Conservation (phyloP, 2,113 vertebrate species). For the Spheniscus mendiculus region DNA sequence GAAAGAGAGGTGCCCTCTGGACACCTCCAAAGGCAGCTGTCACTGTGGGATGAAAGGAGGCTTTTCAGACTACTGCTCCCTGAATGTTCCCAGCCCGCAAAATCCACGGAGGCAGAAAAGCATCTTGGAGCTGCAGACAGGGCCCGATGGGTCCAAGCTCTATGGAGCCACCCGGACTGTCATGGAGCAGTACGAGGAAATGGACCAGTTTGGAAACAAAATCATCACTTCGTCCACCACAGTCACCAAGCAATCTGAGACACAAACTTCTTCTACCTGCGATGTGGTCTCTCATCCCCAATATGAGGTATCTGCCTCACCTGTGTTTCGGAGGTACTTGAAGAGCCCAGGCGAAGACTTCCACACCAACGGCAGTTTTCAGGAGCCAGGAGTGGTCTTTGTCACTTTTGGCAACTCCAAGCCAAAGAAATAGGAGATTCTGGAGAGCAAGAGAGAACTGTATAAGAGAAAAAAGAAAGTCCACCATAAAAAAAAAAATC, state of each 20-base stretch:
- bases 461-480: not conserved
- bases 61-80: constrained; percentile 2
- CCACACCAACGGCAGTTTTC: constrained; percentile 30
- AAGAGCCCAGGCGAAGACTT: constrained; percentile 63
- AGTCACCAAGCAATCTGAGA: constrained; percentile 78
- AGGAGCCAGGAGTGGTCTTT: constrained; percentile 76
- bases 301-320: constrained; percentile 68
- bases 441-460: not conserved
- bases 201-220: constrained; percentile 79
- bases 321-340: constrained; percentile 70
- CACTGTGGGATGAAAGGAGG: constrained; percentile 37
- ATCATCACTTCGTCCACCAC: constrained; percentile 81
- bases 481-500: not conserved
- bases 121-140: constrained; percentile 81
- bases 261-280: constrained; percentile 16
- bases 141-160: constrained; percentile 64
- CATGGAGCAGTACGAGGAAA: constrained; percentile 82
- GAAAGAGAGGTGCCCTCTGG: not conserved
- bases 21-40: constrained; percentile 23
- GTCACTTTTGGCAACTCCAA: constrained; percentile 78
- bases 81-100: constrained; percentile 14
- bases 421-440: constrained; percentile 2
- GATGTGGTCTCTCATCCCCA: constrained; percentile 55
- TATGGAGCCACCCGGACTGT: constrained; percentile 75
- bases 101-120: constrained; percentile 77